Evolutionary conservation across 2,797 vertebrate genomes (phyloP), one percentile per base, ranked within the genome.

Genomic region (Epinephelus coioides): DNA sequence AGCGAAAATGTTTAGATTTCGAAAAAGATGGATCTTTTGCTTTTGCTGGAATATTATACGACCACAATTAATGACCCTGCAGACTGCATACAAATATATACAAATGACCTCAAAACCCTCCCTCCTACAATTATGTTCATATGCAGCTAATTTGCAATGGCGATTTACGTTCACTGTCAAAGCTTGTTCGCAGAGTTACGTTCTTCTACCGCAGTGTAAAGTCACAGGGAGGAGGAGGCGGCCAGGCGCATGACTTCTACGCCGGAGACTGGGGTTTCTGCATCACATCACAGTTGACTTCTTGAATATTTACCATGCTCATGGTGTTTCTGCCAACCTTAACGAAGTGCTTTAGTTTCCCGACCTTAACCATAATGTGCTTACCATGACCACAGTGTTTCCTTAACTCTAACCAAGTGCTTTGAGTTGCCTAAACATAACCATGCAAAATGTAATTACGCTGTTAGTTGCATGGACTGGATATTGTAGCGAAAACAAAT

Each of bases 331-430:
- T 78, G 54, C 68, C 59, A 82, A 84, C 60, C 78, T 78, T 76
- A 83, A 76, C 59, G 4, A 79, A 82, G 68, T 81, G 73, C 73
- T 86, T 80, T 70, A 76, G 68, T 79, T 83, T 69, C 59, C 64
- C 53, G 82, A 78, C 77, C 69, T 44, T 65, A 86, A 83, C 75
- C 81, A 61, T 86, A 73, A 84, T 83, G 78, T 69, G 50, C 69
- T 86, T 65, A 66, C 57, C 65, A 62, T 53, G 57, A 83, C 88
- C 86, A 54, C 87, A 86, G 79, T 73, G 64, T 81, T 87, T 83
- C 72, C 60, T 21, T 27, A 65, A 78, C 46, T 71, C 51, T 66
- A 69, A 88, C 72, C 64, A 72, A 69, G 23, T 53, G 49, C 63
- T 85, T 38, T 61, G 12, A 73, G 61, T 73, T 74, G 82, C 70